These are phyloP conservation scores for Rhagoletis pomonella DNA, from an alignment of 1,140 invertebrate species.

Conservation along the genomic window DNA sequence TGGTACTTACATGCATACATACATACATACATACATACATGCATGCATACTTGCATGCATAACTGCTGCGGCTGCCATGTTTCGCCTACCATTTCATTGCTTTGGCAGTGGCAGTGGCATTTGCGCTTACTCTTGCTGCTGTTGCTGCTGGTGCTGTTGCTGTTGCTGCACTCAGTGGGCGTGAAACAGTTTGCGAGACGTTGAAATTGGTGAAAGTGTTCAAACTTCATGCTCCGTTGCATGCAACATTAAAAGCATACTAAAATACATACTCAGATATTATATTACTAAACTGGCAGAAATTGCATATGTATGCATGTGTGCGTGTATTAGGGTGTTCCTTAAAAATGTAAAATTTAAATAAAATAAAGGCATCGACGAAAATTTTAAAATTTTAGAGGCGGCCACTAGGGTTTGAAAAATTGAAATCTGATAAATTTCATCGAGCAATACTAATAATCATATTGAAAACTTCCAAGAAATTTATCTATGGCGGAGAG, in stretches of 20 bases:
- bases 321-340: too few relatives aligned
- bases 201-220: conserved; percentile 1
- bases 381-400: too few relatives aligned
- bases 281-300: not conserved
- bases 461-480: too few relatives aligned
- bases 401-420: too few relatives aligned
- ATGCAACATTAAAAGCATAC: not conserved
- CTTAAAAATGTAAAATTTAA: too few relatives aligned
- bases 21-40: not conserved
- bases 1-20: too few relatives aligned
- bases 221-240: conserved; percentile 1
- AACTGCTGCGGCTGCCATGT: not conserved
- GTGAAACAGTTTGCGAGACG: not conserved
- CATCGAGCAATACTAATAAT: too few relatives aligned
- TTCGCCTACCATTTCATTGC: not conserved
- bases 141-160: not conserved
- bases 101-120: not conserved
- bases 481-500: too few relatives aligned
- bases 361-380: too few relatives aligned
- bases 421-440: too few relatives aligned
- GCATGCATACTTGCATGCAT: not conserved
- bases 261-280: not conserved
- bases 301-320: not conserved
- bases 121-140: not conserved
- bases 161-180: conserved; percentile 1